These are phyloP conservation scores for Serrognathus titanus DNA, from an alignment of 2,888 invertebrate species.

Conservation along the genomic window DNA sequence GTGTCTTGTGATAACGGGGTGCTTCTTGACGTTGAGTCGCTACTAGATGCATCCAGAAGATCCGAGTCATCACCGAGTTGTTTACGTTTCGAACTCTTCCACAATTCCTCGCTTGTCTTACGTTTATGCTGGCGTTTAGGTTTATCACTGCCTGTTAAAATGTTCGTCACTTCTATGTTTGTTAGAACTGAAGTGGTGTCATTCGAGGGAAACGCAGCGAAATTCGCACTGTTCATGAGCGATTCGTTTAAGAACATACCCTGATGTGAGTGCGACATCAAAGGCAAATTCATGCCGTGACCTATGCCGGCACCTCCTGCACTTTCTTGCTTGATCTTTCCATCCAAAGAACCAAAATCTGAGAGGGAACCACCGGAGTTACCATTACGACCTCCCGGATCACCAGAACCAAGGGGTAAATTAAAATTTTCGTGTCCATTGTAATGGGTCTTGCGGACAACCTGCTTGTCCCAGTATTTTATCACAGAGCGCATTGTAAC, in stretches of 20 bases:
- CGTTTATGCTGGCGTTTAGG: conserved; percentile 55
- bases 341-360: conserved; percentile 44
- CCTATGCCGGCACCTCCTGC: conserved; percentile 40
- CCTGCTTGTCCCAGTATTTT: conserved; percentile 79
- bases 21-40: conserved; percentile 60
- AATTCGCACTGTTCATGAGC: conserved; percentile 43
- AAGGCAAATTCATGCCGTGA: conserved; percentile 27
- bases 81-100: conserved; percentile 58
- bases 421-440: conserved; percentile 58
- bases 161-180: conserved; percentile 43
- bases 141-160: conserved; percentile 36
- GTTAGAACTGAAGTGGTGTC: conserved; percentile 31
- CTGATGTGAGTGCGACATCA: conserved; percentile 40
- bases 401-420: conserved; percentile 65
- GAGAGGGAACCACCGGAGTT: conserved; percentile 48
- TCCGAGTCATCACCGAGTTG: conserved; percentile 54
- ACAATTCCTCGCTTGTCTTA: conserved; percentile 60
- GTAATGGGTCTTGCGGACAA: conserved; percentile 49
- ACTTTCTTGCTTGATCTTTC: conserved; percentile 47
- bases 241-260: conserved; percentile 45
- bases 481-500: conserved; percentile 83
- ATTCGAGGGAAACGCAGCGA: conserved; percentile 42
- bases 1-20: conserved; percentile 52
- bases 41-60: conserved; percentile 60
- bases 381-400: conserved; percentile 58